A percentile compares a stretch with the other conserved stretches of the same genome.
These are phyloP conservation scores for Resseliella maxima DNA, from an alignment of 2,888 invertebrate species.

Conservation along the genomic window DNA sequence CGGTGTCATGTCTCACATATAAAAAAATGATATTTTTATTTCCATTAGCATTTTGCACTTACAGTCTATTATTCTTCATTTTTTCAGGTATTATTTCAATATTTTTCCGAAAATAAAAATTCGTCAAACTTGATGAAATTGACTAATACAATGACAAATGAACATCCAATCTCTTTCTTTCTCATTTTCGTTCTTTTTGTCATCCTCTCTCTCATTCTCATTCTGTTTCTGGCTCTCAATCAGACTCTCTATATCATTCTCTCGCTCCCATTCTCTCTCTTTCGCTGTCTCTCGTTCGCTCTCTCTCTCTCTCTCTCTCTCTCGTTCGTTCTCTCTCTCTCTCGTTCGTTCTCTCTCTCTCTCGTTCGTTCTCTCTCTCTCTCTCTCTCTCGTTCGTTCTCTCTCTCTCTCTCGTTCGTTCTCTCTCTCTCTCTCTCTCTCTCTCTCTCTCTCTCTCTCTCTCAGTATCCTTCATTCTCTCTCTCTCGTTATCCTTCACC, in stretches of 20 bases:
- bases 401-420: not conserved
- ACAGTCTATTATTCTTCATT: too few relatives aligned
- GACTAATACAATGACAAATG: not conserved
- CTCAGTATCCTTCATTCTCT: not conserved
- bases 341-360: not conserved
- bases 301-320: too few relatives aligned
- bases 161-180: too few relatives aligned
- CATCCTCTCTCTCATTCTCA: not conserved
- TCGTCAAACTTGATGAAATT: not conserved
- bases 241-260: too few relatives aligned
- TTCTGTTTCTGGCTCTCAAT: not conserved
- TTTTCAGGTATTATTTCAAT: not conserved
- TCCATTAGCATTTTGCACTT: not conserved
- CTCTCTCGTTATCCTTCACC: too few relatives aligned
- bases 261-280: not conserved
- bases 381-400: not conserved
- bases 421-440: too few relatives aligned
- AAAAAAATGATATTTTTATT: not conserved
- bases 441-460: too few relatives aligned
- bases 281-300: too few relatives aligned
- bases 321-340: not conserved
- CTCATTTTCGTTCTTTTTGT: too few relatives aligned
- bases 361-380: too few relatives aligned
- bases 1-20: not conserved
- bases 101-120: not conserved